phyloP scores from a whole-genome alignment of 2,113 vertebrate genomes.

The Barbus barbus region DNA sequence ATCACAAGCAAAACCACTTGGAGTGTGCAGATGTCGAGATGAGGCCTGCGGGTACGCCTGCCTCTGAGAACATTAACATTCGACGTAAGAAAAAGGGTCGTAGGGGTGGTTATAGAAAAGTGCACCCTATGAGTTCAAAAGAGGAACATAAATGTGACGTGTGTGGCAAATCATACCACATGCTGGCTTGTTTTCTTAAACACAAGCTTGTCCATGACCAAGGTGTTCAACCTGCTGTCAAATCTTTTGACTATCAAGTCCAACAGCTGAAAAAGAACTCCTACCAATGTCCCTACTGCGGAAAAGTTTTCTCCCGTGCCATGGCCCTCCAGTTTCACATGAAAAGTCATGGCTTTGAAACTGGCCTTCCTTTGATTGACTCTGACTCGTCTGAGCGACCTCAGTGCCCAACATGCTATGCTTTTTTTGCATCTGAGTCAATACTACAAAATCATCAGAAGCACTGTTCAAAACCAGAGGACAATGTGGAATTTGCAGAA shows the following conservation, averaged over 20 bases:
- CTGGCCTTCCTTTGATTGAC: slow-evolving; percentile 52
- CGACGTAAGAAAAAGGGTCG: slow-evolving; percentile 67
- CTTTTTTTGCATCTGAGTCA: slow-evolving; percentile 65
- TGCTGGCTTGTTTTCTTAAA: slow-evolving; percentile 75
- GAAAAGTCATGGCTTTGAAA: slow-evolving; percentile 78
- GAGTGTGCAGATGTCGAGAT: slow-evolving; percentile 64
- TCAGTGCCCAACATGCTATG: slow-evolving; percentile 67
- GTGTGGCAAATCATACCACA: slow-evolving; percentile 74
- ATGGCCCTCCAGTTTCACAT: slow-evolving; percentile 81
- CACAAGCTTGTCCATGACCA: slow-evolving; percentile 73
- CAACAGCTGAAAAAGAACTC: slow-evolving; percentile 76
- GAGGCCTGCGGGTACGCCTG: slow-evolving; percentile 12
- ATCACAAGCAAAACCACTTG: slow-evolving; percentile 72
- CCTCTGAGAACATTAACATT: background rate
- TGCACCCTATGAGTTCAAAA: slow-evolving; percentile 29
- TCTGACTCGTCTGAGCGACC: slow-evolving; percentile 52
- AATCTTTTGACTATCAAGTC: slow-evolving; percentile 77
- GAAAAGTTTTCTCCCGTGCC: slow-evolving; percentile 75
- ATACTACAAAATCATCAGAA: slow-evolving; percentile 69
- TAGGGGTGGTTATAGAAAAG: slow-evolving; percentile 65
- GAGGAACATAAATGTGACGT: slow-evolving; percentile 73
- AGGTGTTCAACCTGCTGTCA: slow-evolving; percentile 66
- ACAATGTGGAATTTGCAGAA: background rate
- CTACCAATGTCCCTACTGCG: slow-evolving; percentile 75
- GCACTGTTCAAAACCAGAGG: slow-evolving; percentile 26